These are phyloP conservation scores for Sylvilagus floridanus DNA, from an alignment of 2,797 vertebrate species.

Conservation along the genomic window DNA sequence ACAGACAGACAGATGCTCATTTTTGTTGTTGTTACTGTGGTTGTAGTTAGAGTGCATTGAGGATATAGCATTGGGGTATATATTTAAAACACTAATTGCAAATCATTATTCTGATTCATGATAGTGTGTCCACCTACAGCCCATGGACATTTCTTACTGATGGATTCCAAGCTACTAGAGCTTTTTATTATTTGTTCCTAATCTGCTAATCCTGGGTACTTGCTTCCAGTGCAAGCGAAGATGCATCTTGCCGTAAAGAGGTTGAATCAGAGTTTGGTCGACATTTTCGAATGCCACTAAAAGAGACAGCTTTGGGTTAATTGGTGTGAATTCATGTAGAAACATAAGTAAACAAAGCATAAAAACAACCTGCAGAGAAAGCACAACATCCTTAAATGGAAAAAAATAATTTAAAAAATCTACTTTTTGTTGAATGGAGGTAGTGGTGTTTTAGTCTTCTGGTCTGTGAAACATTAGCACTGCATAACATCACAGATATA, in stretches of 20 bases:
- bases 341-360: background rate
- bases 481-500: background rate
- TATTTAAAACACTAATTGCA: constrained; percentile 13
- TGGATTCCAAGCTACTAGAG: background rate
- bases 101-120: background rate
- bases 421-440: background rate
- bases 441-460: background rate
- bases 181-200: background rate
- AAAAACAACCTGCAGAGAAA: background rate
- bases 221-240: background rate
- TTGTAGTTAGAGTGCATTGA: background rate
- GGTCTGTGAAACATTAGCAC: background rate
- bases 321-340: background rate
- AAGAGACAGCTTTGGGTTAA: background rate
- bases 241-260: background rate
- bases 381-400: background rate
- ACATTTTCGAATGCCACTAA: background rate
- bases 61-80: background rate
- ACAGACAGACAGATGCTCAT: background rate
- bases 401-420: background rate
- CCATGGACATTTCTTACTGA: background rate
- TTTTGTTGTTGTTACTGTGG: background rate
- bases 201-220: background rate
- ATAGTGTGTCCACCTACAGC: background rate
- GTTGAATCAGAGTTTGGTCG: background rate